These are phyloP conservation scores for Aethes cnicana DNA, from an alignment of 2,888 invertebrate species.

Conservation along the genomic window DNA sequence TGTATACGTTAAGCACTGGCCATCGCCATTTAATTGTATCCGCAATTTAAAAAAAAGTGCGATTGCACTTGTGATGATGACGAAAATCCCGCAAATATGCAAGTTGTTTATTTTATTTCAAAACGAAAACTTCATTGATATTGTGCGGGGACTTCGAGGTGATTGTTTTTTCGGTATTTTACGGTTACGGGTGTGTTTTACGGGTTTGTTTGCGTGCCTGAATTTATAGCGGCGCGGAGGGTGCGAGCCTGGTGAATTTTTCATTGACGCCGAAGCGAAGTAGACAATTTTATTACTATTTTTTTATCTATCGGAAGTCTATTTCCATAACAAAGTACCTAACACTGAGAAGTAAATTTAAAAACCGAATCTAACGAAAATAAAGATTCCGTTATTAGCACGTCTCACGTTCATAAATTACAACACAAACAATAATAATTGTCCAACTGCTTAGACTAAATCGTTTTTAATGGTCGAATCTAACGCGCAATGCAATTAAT, in stretches of 20 bases:
- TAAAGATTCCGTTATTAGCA: not conserved
- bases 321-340: too few relatives aligned
- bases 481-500: conserved; percentile 20
- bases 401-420: conserved; percentile 4
- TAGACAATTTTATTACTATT: not conserved
- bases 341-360: too few relatives aligned
- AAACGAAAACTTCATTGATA: conserved; percentile 17
- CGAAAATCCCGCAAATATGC: not conserved
- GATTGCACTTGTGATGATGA: not conserved
- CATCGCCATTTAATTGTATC: conserved; percentile 5
- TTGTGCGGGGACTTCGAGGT: conserved; percentile 5
- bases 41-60: conserved; percentile 6
- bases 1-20: conserved; percentile 18
- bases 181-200: conserved; percentile 11
- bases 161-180: conserved; percentile 14
- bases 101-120: conserved; percentile 1
- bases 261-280: conserved; percentile 5
- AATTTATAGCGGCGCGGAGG: conserved; percentile 9
- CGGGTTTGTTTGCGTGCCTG: conserved; percentile 6
- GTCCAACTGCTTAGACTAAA: conserved; percentile 12
- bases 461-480: conserved; percentile 13
- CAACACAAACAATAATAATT: conserved; percentile 17
- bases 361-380: not conserved
- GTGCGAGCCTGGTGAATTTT: conserved; percentile 16
- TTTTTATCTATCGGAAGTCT: not conserved